Percentiles rank a stretch among this genome's conserved stretches.
These are phyloP conservation scores for Camptogramma bilineatum DNA, from an alignment of 2,888 invertebrate species.

Conservation along the genomic window DNA sequence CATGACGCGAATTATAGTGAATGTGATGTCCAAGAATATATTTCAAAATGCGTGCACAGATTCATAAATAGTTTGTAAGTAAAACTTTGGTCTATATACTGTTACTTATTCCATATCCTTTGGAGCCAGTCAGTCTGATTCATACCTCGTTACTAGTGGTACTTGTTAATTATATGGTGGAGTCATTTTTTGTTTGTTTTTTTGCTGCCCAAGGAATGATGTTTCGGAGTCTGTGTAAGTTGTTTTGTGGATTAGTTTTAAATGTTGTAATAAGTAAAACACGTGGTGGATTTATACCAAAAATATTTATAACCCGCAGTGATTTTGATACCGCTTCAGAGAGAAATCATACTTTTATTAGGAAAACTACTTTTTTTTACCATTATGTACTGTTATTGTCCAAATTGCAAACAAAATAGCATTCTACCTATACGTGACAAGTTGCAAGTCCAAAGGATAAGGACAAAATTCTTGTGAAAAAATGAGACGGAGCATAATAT, in stretches of 20 bases:
- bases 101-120: conserved; percentile 13
- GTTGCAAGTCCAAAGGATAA: too few relatives aligned
- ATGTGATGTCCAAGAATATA: too few relatives aligned
- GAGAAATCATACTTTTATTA: too few relatives aligned
- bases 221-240: conserved; percentile 80
- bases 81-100: conserved; percentile 10
- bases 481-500: too few relatives aligned
- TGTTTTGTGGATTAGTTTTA: conserved; percentile 5
- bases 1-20: too few relatives aligned
- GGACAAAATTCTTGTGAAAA: too few relatives aligned
- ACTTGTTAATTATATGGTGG: conserved; percentile 22
- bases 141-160: conserved; percentile 15
- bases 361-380: too few relatives aligned
- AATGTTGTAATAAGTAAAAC: neutral
- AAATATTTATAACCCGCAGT: neutral
- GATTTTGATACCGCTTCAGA: too few relatives aligned
- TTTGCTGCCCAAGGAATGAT: conserved; percentile 69
- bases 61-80: conserved; percentile 1
- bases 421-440: too few relatives aligned
- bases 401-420: too few relatives aligned
- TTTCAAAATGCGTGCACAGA: neutral
- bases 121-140: conserved; percentile 32
- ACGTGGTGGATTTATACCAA: neutral
- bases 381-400: too few relatives aligned
- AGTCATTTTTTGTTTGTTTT: conserved; percentile 51